Evolutionary conservation across 2,888 invertebrate genomes (phyloP).

Genomic region (Drosophila longiperda): DNA sequence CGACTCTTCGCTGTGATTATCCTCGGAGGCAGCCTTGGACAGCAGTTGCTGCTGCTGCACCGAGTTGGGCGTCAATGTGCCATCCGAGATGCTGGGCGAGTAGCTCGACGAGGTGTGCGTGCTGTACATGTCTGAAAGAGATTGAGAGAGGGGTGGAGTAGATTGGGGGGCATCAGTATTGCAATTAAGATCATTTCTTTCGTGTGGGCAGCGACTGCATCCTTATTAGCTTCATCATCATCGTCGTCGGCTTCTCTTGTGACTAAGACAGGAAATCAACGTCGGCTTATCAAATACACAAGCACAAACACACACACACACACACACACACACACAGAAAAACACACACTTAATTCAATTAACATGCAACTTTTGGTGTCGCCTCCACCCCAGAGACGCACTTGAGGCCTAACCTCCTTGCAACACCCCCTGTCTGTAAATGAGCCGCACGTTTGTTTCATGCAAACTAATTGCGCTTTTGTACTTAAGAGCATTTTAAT

Average conservation of each 20-base stretch:
- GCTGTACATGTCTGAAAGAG: conserved; percentile 84
- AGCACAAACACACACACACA: background rate
- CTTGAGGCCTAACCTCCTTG: conserved; percentile 5
- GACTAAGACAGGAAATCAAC: conserved; percentile 74
- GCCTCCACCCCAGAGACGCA: conserved; percentile 65
- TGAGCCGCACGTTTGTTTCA: conserved; percentile 71
- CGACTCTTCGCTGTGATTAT: conserved; percentile 41
- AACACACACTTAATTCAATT: conserved; percentile 69
- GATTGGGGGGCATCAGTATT: conserved; percentile 6
- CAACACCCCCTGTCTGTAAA: conserved; percentile 34
- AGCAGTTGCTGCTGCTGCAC: conserved; percentile 68
- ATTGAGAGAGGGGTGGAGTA: conserved; percentile 6
- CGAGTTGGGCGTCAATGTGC: conserved; percentile 84
- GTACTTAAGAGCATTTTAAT: conserved; percentile 78
- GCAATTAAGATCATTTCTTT: conserved; percentile 53
- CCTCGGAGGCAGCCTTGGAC: conserved; percentile 40
- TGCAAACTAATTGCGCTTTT: conserved; percentile 80
- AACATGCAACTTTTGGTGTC: conserved; percentile 70
- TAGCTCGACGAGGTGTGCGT: conserved; percentile 85
- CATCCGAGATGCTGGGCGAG: conserved; percentile 85
- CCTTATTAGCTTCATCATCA: conserved; percentile 65
- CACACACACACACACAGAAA: background rate
- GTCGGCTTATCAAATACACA: conserved; percentile 59
- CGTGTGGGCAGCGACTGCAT: conserved; percentile 72
- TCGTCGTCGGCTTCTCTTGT: conserved; percentile 33